Percentiles rank a stretch among this genome's conserved stretches.
Evolutionary conservation across 2,797 vertebrate species (phyloP).

Genomic region (Sebastes miniatus): DNA sequence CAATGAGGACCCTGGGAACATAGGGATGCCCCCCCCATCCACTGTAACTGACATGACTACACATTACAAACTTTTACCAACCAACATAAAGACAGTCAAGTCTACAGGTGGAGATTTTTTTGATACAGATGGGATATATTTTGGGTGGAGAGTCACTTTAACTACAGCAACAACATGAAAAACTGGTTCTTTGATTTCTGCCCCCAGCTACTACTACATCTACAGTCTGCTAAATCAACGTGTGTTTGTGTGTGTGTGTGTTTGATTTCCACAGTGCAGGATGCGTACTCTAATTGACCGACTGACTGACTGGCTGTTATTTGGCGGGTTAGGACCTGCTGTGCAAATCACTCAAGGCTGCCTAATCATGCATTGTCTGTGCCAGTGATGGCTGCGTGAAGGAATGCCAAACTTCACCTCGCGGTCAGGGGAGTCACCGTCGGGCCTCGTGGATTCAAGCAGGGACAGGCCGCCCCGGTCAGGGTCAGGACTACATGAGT

Average conservation of each 20-base stretch:
- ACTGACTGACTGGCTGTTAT: constrained; percentile 39
- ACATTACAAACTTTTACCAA: not conserved
- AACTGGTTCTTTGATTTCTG: not conserved
- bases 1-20: not conserved
- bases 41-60: not conserved
- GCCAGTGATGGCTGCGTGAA: constrained; percentile 28
- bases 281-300: constrained; percentile 8
- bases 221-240: not conserved
- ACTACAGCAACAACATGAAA: not conserved
- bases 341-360: constrained; percentile 45
- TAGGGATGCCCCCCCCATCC: not conserved
- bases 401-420: constrained; percentile 53
- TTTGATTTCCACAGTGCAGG: not conserved
- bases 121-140: not conserved
- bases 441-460: constrained; percentile 23
- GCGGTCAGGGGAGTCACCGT: constrained; percentile 13
- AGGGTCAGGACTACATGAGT: not conserved
- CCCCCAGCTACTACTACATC: not conserved
- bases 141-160: not conserved
- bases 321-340: constrained; percentile 53
- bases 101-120: not conserved
- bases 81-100: not conserved
- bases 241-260: constrained; percentile 12
- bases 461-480: constrained; percentile 6
- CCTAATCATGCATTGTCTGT: constrained; percentile 47